Percentiles rank a stretch among this genome's conserved stretches.
Conservation (phyloP, 2,797 vertebrate genomes). For the Eptatretus atami region DNA sequence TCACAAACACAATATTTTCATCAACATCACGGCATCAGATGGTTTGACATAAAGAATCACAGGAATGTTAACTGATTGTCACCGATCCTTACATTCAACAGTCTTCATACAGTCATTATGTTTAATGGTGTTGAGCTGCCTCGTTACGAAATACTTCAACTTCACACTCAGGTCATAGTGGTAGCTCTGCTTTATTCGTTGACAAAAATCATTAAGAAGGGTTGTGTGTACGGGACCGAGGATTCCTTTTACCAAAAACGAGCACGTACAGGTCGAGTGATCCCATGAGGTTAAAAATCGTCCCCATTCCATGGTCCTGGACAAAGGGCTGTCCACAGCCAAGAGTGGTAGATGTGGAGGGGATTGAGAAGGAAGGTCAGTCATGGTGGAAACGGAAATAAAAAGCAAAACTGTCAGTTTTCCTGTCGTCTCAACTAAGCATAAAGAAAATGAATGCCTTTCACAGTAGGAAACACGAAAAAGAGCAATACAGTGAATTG, state of each 20-base stretch:
- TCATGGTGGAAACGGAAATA: neutral
- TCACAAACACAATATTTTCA: too few species aligned
- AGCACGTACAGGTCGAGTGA: slow-evolving; percentile 90
- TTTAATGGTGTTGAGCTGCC: too few species aligned
- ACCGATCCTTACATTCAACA: too few species aligned
- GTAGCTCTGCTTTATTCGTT: too few species aligned
- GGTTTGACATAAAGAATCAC: too few species aligned
- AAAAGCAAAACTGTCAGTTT: neutral
- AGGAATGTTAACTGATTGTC: too few species aligned
- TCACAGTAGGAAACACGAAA: neutral
- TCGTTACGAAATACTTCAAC: too few species aligned
- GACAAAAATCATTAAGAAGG: neutral
- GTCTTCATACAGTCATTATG: too few species aligned
- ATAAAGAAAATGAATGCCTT: neutral
- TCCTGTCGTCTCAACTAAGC: neutral
- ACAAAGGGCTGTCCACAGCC: slow-evolving; percentile 40
- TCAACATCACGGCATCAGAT: too few species aligned
- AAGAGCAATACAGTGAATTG: too few species aligned
- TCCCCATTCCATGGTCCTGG: slow-evolving; percentile 90
- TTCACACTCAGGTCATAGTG: too few species aligned
- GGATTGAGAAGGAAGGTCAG: neutral
- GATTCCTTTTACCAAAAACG: slow-evolving; percentile 64
- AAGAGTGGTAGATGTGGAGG: neutral
- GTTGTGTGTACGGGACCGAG: neutral
- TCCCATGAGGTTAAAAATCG: slow-evolving; percentile 97